These are phyloP conservation scores for Pachydiplax longipennis DNA, from an alignment of 2,888 invertebrate genomes.

Conservation along the genomic window DNA sequence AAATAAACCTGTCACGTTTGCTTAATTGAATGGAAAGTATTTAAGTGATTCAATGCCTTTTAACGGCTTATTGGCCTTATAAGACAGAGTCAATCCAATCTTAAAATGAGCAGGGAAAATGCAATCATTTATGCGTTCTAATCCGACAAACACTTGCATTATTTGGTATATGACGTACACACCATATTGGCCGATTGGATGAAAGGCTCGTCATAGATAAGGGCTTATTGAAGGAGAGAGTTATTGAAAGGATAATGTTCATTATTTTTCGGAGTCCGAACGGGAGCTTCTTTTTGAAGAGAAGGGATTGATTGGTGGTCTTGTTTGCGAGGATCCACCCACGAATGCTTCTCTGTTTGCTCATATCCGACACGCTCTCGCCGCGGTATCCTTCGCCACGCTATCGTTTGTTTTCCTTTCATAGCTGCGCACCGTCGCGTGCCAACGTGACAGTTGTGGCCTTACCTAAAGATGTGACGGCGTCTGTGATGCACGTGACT, in stretches of 20 bases:
- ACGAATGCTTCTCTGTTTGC: background rate
- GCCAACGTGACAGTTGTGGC: conserved; percentile 31
- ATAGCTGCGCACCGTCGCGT: conserved; percentile 1
- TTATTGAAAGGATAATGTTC: background rate
- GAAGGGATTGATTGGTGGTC: background rate
- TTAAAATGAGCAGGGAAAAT: too few species aligned
- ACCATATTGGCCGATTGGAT: background rate
- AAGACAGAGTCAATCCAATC: too few species aligned
- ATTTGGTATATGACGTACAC: background rate
- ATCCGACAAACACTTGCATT: background rate
- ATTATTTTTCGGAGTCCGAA: background rate
- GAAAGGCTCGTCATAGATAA: background rate
- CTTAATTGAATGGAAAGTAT: too few species aligned
- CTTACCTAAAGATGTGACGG: background rate
- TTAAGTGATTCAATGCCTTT: too few species aligned
- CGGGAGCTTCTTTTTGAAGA: background rate
- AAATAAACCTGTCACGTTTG: too few species aligned
- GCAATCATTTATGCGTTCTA: too few species aligned
- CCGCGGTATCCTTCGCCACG: background rate
- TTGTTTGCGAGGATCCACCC: background rate
- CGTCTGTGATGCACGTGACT: background rate
- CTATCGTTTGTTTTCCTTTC: conserved; percentile 7
- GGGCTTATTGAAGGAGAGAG: background rate
- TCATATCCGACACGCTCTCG: background rate
- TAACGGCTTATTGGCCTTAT: too few species aligned